phyloP scores from a whole-genome alignment of 2,888 invertebrate genomes.

The Melanchra persicariae region DNA sequence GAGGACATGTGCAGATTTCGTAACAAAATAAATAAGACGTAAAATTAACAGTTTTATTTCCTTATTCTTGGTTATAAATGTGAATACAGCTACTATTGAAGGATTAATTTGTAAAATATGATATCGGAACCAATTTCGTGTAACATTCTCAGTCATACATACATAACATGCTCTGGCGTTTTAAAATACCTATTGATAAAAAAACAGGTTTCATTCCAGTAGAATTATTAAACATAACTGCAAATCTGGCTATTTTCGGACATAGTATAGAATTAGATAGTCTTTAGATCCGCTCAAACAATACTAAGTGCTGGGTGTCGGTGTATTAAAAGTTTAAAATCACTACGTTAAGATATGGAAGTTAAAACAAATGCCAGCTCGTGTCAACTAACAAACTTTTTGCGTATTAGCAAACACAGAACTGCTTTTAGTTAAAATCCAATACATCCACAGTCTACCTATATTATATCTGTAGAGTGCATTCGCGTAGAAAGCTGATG shows the following conservation, averaged over 20 bases:
- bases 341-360: conserved; percentile 7
- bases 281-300: conserved; percentile 45
- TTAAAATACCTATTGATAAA: conserved; percentile 31
- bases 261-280: conserved; percentile 43
- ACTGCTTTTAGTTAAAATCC: conserved; percentile 1
- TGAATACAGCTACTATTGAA: not conserved
- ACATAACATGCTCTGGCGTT: conserved; percentile 10
- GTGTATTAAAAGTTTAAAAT: conserved; percentile 13
- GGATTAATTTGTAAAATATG: not conserved
- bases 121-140: conserved; percentile 8
- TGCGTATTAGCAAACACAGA: not conserved
- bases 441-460: not conserved
- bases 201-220: conserved; percentile 31
- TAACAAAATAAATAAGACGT: conserved; percentile 29
- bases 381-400: conserved; percentile 1
- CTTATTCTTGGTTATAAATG: conserved; percentile 11
- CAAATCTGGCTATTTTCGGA: conserved; percentile 44
- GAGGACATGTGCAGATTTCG: not conserved
- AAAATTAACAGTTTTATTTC: conserved; percentile 30
- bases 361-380: conserved; percentile 6
- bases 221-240: conserved; percentile 45
- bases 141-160: conserved; percentile 35
- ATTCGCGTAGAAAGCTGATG: not conserved
- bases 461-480: not conserved
- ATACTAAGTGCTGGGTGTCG: conserved; percentile 27